Base-by-base conservation (phyloP, 2,888 invertebrate species). In the Cheilosia variabilis region DNA sequence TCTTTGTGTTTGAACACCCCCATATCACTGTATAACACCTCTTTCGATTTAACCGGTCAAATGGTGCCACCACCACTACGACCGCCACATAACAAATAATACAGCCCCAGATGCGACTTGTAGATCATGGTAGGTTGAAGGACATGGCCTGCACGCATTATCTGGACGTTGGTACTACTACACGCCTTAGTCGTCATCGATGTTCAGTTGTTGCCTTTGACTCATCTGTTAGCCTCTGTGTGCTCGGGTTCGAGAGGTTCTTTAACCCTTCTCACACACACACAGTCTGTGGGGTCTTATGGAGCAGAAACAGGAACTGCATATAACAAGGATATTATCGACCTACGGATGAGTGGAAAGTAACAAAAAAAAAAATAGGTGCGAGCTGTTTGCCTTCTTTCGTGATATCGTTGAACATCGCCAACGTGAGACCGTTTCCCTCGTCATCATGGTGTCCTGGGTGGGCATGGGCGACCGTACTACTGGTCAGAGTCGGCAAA, bases 321-420 rank as follows among this genome's bases (percentile, higher is more conserved):
- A 37, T 37, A 65, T 79, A 79, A 75, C 75, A 84, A 71, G 84
- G 71, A 76, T 84, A 84, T 75, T 71, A 84, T 84, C 60, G 80
- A 84, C 65, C 68, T n/a, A 17, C 55, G 47, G 72, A 41, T 57
- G 50, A 68, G 57, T 68, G 45, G 62, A 55, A 78, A 22, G 60
- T 37, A 72, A 66, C 62, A 66, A 69, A 65, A 50, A 66, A 60
- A 66, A 72, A 58, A 55, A 7, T 31, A 31, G 31, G 31, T 31
- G 65, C 53, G 58, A 71, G 45, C n/a, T 71, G 65, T 75, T 80
- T 79, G 45, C 65, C 58, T 50, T 71, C 75, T 65, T 69, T 47
- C 47, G 17, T 71, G 72, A 63, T 80, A 79, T 79, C 68, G 52
- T 79, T 73, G 63, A 62, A 75, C 80, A 81, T 75, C 68, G 50